Evolutionary conservation across 1,140 invertebrate species (phyloP), one percentile per base, ranked within the genome.

Genomic region (Panulirus ornatus): DNA sequence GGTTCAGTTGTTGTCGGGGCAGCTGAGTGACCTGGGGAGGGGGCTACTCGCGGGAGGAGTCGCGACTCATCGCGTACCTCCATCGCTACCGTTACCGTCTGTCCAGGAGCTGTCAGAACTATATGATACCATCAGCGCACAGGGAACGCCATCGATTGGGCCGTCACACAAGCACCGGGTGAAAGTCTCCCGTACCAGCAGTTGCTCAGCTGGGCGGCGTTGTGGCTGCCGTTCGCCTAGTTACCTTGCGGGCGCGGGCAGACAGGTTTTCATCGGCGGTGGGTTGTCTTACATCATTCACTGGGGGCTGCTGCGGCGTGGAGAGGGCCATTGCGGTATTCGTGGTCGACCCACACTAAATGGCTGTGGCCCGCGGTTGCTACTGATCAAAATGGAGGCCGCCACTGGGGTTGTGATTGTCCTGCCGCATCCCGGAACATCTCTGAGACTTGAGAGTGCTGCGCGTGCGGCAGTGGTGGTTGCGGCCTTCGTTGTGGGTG

Each of bases 81-180:
- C 83, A 71, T 71, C 71, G 70, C 83, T 85, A 75, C 83, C 71
- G 70, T 85, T 42, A 40, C 83, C 27, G 30, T 34, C 47, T 75
- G 83, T 9, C 83, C 34, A 27, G 38, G 16, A 3, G 27, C 2
- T 16, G 38, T 58, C 51, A 38, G 16, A 42, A 54, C 51, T 19
- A 58, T 5, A 79, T 44, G n/a, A 81, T 11, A 40, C 16, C 71
- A 81, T 27, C 38, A 22, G 9, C 76, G n/a, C 9, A 30, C 76
- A 47, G 6, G 1, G 0, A 47, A 54, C 44, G 3, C 30, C 51
- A 81, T 66, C n/a, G n/a, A 6, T 66, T 22, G n/a, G 6, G n/a
- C n/a, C n/a, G 58, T 66, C 58, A 66, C 0, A 66, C 58, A 30
- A 6, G 58, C 58, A 30, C 58, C 58, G 11, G n/a, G n/a, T n/a